phyloP scores from a whole-genome alignment of 2,797 vertebrate species.

The Taenioides sp. region DNA sequence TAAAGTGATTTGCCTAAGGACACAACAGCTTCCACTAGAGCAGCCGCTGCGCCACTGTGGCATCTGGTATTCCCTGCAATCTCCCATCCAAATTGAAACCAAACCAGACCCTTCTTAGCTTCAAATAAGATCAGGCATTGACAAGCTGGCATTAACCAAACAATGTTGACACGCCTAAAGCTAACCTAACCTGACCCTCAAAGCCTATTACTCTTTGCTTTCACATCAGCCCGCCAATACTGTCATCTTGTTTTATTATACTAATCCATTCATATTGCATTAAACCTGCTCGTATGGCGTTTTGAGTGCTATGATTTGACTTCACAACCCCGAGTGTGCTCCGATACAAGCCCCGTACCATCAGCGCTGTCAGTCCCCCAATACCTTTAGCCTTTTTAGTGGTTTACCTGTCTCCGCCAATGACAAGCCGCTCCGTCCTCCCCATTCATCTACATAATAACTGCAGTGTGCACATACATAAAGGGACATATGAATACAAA shows the following conservation, averaged over 20 bases:
- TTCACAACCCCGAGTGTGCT: background rate
- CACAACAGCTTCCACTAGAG: too few species aligned
- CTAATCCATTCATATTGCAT: background rate
- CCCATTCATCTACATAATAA: conserved; percentile 38
- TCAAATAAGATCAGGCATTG: background rate
- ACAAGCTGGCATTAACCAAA: too few species aligned
- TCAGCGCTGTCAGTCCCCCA: background rate
- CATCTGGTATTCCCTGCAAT: too few species aligned
- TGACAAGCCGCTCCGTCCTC: conserved; percentile 16
- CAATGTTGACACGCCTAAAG: background rate
- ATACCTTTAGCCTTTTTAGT: conserved; percentile 12
- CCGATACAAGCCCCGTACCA: background rate
- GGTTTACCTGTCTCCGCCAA: conserved; percentile 8
- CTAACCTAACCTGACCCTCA: background rate
- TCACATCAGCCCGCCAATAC: background rate
- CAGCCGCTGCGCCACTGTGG: too few species aligned
- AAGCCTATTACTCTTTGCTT: conserved; percentile 1
- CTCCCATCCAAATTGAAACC: too few species aligned
- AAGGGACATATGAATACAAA: conserved; percentile 47
- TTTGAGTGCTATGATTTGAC: background rate
- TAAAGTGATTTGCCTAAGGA: too few species aligned
- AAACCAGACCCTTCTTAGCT: background rate
- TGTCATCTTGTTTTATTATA: background rate
- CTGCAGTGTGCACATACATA: conserved; percentile 14
- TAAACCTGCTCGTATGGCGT: background rate